phyloP scores from a whole-genome alignment of 2,888 invertebrate species.

The Galerucella pusilla region DNA sequence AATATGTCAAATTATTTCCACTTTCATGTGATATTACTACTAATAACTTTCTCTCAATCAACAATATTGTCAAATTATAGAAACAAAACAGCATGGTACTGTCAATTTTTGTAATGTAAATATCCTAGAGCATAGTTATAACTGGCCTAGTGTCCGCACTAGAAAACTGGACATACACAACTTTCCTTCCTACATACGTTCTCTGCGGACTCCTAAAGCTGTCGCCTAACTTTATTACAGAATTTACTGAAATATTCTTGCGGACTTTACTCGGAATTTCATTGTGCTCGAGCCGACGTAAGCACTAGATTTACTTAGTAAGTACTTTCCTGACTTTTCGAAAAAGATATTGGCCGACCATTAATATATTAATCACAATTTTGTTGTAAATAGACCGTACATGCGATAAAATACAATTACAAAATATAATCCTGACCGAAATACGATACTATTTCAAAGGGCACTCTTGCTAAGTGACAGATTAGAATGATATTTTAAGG shows the following conservation, averaged over 20 bases:
- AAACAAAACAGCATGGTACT: too few relatives aligned
- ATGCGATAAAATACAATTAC: too few relatives aligned
- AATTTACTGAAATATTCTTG: constrained; percentile 50
- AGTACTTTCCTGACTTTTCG: background rate
- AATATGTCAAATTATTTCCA: too few relatives aligned
- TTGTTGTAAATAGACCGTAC: background rate
- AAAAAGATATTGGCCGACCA: constrained; percentile 1
- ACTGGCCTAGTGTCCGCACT: constrained; percentile 17
- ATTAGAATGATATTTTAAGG: constrained; percentile 56
- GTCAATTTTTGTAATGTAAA: too few relatives aligned
- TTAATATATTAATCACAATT: background rate
- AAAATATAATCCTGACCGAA: constrained; percentile 4
- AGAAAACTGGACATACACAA: constrained; percentile 16
- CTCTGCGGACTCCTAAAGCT: constrained; percentile 61
- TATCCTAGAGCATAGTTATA: too few relatives aligned
- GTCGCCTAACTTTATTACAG: constrained; percentile 63
- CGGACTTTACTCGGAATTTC: constrained; percentile 15
- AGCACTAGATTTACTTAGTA: constrained; percentile 9
- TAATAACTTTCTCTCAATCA: too few relatives aligned
- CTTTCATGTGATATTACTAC: too few relatives aligned
- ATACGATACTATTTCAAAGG: constrained; percentile 39
- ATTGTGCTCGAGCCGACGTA: constrained; percentile 1
- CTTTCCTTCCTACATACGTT: constrained; percentile 34
- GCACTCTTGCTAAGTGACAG: constrained; percentile 45
- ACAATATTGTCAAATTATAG: too few relatives aligned